Base-by-base conservation (phyloP, 2,113 vertebrate genomes). In the Cranoglanis bouderius region DNA sequence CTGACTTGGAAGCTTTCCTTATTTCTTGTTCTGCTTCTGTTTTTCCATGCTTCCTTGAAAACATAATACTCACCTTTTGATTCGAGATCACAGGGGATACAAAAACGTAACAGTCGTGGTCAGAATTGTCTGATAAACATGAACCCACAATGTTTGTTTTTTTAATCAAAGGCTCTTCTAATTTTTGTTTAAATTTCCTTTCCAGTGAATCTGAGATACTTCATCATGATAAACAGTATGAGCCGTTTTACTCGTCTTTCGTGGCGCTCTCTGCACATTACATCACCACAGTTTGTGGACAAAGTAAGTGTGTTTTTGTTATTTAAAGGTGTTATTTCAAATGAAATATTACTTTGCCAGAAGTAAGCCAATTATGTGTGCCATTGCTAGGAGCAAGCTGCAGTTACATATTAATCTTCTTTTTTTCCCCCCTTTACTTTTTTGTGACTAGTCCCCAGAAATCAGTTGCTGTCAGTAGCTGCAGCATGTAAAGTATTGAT, bases 171-270 rank as follows among this genome's bases (percentile, higher is more conserved):
- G 16, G 0, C 32, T 29, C 59, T 32, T 49, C 6, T 29, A 19
- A 63, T 61, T 26, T 87, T 82, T 88, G 87, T n/a, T 0, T 88
- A 29, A 77, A 51, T 0, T 94, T 91, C 92, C 87, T 0, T 94
- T 90, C 61, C 95, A 99, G 98, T 92, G 98, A 98, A 91, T 97
- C 97, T 7, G 98, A 99, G 93, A 99, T 99, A 95, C 95, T 99
- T 94, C 97, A 97, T 92, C 98, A 99, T 0, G 98, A 99, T 96
- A 99, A 99, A 94, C 98, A 99, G 87, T 99, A 99, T 3, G 98
- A 99, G 95, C 98, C 98, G 2, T 99, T 99, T 94, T 99, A 99
- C 96, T 99, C 98, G 0, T 99, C 98, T 43, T 99, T 99, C 1
- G 97, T 99, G 93, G 98, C 98, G 0, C 98, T 99, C 85, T 98